Percentiles rank a stretch among this genome's conserved stretches.
phyloP scores from a whole-genome alignment of 2,888 invertebrate species.

The Epistrophe eligans region DNA sequence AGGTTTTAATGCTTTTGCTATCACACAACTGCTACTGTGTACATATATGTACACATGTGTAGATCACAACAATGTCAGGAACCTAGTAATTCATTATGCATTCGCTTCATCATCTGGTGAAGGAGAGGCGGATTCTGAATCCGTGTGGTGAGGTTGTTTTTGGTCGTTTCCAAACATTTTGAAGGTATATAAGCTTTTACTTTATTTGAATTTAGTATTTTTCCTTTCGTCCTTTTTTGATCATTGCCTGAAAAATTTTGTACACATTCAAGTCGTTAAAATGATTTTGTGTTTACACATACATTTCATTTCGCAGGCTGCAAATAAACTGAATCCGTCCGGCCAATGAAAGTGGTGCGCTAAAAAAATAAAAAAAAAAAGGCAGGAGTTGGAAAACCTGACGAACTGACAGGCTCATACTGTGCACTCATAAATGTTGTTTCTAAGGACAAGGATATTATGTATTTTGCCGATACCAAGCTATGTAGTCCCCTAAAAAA shows the following conservation, averaged over 20 bases:
- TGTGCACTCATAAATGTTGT: conserved; percentile 24
- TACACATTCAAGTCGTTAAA: conserved; percentile 59
- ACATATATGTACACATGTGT: not conserved
- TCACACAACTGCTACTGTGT: conserved; percentile 8
- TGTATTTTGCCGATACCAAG: not conserved
- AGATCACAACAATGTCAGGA: conserved; percentile 69
- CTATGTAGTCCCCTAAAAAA: not conserved
- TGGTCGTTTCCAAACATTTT: conserved; percentile 12
- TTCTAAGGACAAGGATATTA: conserved; percentile 13
- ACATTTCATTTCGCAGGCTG: conserved; percentile 59
- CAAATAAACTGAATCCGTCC: conserved; percentile 28
- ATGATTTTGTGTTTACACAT: conserved; percentile 64
- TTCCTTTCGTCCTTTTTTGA: conserved; percentile 23
- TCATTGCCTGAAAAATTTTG: conserved; percentile 34
- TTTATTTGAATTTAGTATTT: conserved; percentile 13
- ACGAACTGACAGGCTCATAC: conserved; percentile 20
- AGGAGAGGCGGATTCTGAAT: not conserved
- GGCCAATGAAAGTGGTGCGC: conserved; percentile 32
- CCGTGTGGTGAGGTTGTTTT: not conserved
- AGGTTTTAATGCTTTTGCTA: conserved; percentile 33
- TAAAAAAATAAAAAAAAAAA: conserved; percentile 40
- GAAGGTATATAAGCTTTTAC: not conserved
- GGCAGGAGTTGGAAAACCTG: conserved; percentile 33
- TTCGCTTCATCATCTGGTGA: conserved; percentile 62
- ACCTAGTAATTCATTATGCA: conserved; percentile 68